These are phyloP conservation scores for Toxostoma redivivum DNA, from an alignment of 2,113 vertebrate species.

Conservation along the genomic window DNA sequence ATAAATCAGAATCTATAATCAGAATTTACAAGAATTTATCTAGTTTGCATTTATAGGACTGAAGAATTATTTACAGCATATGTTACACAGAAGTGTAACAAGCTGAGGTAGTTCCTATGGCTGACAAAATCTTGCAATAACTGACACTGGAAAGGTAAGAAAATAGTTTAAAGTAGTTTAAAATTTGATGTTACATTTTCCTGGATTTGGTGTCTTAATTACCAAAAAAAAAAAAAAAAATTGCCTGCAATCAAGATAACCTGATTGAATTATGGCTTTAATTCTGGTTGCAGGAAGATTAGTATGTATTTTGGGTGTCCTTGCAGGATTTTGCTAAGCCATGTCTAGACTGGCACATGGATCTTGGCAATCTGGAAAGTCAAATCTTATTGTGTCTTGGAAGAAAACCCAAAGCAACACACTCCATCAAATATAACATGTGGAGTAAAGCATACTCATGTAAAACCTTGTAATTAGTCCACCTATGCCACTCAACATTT, in stretches of 20 bases:
- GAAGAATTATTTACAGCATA: neutral
- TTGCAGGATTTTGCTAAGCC: neutral
- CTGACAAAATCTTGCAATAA: neutral
- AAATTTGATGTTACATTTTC: neutral
- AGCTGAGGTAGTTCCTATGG: neutral
- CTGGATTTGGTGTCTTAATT: neutral
- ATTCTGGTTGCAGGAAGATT: neutral
- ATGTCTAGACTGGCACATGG: neutral
- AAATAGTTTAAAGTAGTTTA: neutral
- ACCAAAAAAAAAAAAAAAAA: neutral
- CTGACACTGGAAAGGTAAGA: neutral
- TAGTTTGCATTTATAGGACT: neutral
- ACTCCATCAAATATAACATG: neutral
- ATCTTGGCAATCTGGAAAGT: neutral
- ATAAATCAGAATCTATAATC: neutral
- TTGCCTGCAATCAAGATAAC: neutral
- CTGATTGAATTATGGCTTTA: neutral
- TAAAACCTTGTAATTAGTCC: neutral
- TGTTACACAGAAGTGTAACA: neutral
- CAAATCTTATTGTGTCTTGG: neutral
- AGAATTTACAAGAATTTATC: neutral
- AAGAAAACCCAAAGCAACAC: neutral
- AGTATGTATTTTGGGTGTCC: neutral
- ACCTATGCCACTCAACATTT: neutral
- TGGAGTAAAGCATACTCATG: neutral